phyloP scores from a whole-genome alignment of 2,113 vertebrate genomes.

The Urocitellus parryii region DNA sequence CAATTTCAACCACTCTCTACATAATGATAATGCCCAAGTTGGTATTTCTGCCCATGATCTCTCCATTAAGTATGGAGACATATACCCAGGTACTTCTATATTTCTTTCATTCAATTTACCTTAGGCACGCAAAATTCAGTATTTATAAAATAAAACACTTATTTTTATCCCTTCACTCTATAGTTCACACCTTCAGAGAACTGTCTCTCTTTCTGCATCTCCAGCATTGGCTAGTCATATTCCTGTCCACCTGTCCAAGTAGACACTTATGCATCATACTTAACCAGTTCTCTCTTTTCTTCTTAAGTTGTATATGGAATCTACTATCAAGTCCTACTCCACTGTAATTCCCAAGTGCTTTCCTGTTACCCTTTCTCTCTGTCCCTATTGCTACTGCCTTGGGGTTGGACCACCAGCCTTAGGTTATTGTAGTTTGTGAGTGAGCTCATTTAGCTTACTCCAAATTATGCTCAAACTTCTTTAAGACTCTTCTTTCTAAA shows the following conservation, averaged over 20 bases:
- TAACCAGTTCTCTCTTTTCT: background rate
- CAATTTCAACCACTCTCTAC: background rate
- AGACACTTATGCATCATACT: background rate
- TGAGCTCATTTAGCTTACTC: background rate
- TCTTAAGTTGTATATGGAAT: background rate
- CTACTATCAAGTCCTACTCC: background rate
- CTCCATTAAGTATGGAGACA: background rate
- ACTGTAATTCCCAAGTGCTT: background rate
- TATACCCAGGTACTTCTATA: background rate
- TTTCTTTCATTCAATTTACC: background rate
- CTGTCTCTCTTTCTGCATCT: background rate
- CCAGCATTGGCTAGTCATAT: background rate
- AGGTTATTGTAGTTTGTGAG: background rate
- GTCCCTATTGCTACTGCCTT: background rate
- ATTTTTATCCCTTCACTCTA: background rate
- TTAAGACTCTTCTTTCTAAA: background rate
- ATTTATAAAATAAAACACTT: background rate
- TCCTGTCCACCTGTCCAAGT: background rate
- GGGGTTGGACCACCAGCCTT: background rate
- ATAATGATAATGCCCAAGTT: background rate
- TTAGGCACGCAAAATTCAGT: background rate
- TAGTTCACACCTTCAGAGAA: background rate
- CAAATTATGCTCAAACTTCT: background rate
- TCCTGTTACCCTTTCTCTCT: background rate
- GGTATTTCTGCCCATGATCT: background rate